Conservation (phyloP, 2,888 invertebrate genomes). For the Lasioglossum vierecki region DNA sequence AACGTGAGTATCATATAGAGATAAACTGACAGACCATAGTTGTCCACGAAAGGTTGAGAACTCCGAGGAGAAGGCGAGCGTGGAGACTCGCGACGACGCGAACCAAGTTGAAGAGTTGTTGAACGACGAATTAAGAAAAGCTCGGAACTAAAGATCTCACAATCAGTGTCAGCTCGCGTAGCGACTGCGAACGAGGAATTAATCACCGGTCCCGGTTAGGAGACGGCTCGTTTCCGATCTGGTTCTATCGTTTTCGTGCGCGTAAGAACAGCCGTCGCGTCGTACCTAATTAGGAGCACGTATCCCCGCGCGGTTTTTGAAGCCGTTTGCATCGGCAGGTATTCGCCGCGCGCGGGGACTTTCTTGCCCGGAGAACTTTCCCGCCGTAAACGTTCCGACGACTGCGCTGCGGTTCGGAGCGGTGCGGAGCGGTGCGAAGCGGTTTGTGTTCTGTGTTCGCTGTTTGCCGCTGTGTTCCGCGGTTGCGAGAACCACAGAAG, state of each 20-base stretch:
- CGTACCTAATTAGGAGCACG: constrained; percentile 70
- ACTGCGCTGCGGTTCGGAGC: not conserved
- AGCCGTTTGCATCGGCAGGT: constrained; percentile 64
- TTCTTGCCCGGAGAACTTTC: constrained; percentile 73
- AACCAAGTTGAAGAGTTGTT: not conserved
- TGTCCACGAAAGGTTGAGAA: not conserved
- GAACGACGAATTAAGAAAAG: constrained; percentile 14
- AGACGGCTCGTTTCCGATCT: constrained; percentile 33
- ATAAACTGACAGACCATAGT: too few relatives aligned
- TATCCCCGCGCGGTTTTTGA: constrained; percentile 54
- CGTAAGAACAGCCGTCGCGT: constrained; percentile 67
- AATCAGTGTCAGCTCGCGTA: constrained; percentile 17
- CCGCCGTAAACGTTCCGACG: constrained; percentile 72
- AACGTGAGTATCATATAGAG: too few relatives aligned
- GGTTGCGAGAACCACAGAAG: not conserved
- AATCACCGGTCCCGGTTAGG: constrained; percentile 43
- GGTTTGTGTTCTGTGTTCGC: constrained; percentile 2
- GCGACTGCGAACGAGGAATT: constrained; percentile 32
- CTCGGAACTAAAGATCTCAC: constrained; percentile 13
- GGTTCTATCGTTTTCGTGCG: constrained; percentile 57
- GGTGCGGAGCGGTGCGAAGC: not conserved
- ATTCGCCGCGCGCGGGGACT: constrained; percentile 41
- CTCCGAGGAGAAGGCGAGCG: not conserved
- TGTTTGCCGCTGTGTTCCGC: not conserved
- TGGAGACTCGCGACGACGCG: not conserved